A percentile compares a stretch with the other conserved stretches of the same genome.
Conservation (phyloP, 2,888 invertebrate genomes). For the Apomyelois bistriatella region DNA sequence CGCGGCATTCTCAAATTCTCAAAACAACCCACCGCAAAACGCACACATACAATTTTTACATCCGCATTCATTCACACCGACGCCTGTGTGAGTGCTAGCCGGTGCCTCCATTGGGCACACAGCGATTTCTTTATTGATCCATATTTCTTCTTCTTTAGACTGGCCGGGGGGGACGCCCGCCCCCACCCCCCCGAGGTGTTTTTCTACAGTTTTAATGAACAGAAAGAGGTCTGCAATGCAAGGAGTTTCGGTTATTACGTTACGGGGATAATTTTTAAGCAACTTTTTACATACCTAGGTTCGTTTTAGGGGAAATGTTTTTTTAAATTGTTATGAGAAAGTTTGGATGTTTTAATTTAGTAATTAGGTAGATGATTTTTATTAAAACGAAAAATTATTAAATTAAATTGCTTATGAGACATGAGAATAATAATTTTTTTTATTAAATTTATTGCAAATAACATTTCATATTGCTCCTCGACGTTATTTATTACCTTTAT, state of each 20-base stretch:
- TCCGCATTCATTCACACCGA: conserved; percentile 14
- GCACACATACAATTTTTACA: conserved; percentile 9
- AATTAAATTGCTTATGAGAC: too few species aligned
- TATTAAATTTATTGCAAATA: too few species aligned
- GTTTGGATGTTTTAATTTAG: too few species aligned
- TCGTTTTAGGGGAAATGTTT: neutral
- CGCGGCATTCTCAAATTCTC: conserved; percentile 35
- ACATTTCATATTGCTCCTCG: too few species aligned
- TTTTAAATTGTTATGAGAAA: neutral
- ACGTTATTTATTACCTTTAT: too few species aligned
- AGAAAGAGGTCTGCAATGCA: conserved; percentile 60
- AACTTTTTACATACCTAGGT: neutral
- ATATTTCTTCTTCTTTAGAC: conserved; percentile 68
- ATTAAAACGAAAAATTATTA: too few species aligned
- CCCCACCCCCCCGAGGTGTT: conserved; percentile 55
- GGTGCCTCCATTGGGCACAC: conserved; percentile 74
- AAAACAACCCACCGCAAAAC: conserved; percentile 22
- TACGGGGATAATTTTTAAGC: neutral
- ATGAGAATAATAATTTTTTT: too few species aligned
- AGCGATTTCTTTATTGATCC: conserved; percentile 81
- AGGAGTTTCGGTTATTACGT: conserved; percentile 44
- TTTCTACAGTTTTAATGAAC: conserved; percentile 79
- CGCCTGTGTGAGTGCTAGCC: conserved; percentile 67
- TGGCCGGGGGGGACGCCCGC: conserved; percentile 30
- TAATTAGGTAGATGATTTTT: too few species aligned